Evolutionary conservation across 2,797 vertebrate species (phyloP).

Genomic region (Enteromius radiatus): DNA sequence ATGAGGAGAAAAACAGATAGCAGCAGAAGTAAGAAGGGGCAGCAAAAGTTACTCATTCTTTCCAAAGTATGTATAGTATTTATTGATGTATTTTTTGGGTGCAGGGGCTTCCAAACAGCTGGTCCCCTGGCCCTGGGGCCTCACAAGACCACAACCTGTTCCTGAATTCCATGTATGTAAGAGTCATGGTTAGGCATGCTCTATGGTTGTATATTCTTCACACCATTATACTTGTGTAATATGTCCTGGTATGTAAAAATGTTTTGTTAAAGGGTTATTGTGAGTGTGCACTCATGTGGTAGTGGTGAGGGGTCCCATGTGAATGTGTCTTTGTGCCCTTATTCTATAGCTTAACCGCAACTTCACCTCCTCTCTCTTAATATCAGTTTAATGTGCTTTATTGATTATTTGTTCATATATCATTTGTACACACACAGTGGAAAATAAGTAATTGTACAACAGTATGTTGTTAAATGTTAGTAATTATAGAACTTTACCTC

Average conservation of each 20-base stretch:
- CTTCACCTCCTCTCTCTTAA: not conserved
- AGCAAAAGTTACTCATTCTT: not conserved
- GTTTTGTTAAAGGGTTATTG: slow-evolving; percentile 5
- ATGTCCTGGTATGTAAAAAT: not conserved
- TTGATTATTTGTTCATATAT: not conserved
- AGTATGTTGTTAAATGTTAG: no score
- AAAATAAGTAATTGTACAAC: not conserved
- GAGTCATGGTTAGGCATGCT: not conserved
- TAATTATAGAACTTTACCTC: no score
- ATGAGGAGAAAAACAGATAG: not conserved
- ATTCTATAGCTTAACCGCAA: not conserved
- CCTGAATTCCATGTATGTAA: not conserved
- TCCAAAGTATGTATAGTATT: not conserved
- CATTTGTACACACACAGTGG: not conserved
- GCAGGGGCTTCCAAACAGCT: not conserved
- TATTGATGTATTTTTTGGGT: not conserved
- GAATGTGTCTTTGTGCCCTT: not conserved
- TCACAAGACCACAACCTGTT: not conserved
- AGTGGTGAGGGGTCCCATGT: not conserved
- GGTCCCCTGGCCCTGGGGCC: not conserved
- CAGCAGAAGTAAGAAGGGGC: not conserved
- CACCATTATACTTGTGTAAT: not conserved
- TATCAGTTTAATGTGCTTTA: not conserved
- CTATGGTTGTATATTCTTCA: not conserved
- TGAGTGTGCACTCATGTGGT: slow-evolving; percentile 5